Evolutionary conservation across 1,140 invertebrate species (phyloP).

Genomic region (Bombus soroeensis): DNA sequence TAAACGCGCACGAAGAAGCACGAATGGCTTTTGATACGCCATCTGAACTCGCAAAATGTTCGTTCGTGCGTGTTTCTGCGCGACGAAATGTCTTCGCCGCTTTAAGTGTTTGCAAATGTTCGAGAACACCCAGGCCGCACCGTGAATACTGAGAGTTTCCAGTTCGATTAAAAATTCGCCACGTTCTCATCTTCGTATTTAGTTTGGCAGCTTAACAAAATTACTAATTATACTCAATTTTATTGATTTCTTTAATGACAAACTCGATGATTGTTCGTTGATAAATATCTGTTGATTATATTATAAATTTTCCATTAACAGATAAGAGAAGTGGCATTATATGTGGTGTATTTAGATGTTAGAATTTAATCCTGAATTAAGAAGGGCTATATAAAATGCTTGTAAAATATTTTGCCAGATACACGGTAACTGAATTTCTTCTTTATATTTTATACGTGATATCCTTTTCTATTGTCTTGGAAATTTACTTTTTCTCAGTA

Average conservation of each 20-base stretch:
- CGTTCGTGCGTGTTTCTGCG: constrained; percentile 18
- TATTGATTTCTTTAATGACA: neutral
- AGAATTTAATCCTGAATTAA: too few species aligned
- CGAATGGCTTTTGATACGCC: constrained; percentile 39
- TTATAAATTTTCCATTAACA: neutral
- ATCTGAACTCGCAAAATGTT: constrained; percentile 37
- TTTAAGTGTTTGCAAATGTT: constrained; percentile 26
- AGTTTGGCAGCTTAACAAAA: neutral
- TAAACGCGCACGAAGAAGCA: constrained; percentile 36
- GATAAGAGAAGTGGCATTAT: too few species aligned
- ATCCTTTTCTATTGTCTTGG: too few species aligned
- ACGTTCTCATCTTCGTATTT: neutral
- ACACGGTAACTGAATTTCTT: too few species aligned
- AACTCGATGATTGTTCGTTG: too few species aligned
- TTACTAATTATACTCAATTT: neutral
- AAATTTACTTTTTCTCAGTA: too few species aligned
- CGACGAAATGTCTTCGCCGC: neutral
- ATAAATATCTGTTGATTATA: neutral
- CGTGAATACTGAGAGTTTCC: constrained; percentile 11
- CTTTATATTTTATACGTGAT: too few species aligned
- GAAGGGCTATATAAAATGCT: too few species aligned
- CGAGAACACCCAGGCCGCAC: neutral
- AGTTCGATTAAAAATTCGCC: constrained; percentile 27
- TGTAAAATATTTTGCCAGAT: too few species aligned
- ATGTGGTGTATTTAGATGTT: too few species aligned